Percentiles rank a stretch among this genome's conserved stretches.
Conservation (phyloP, 2,113 vertebrate genomes). For the Myotis lucifugus region DNA sequence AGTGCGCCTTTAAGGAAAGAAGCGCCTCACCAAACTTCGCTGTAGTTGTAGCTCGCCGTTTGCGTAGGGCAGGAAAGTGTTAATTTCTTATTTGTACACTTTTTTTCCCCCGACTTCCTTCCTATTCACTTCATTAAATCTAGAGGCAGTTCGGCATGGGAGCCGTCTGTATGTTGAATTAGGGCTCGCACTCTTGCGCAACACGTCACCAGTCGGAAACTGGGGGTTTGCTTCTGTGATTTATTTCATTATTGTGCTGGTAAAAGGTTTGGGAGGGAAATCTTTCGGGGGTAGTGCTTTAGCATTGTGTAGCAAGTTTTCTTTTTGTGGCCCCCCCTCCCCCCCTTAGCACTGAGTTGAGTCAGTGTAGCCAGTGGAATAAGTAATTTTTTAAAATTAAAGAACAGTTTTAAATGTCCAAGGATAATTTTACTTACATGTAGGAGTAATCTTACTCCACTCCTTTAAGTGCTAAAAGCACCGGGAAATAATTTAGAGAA, state of each 20-base stretch:
- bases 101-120: slow-evolving; percentile 81
- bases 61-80: slow-evolving; percentile 75
- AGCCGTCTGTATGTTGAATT: slow-evolving; percentile 83
- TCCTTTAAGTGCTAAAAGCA: slow-evolving; percentile 73
- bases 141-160: slow-evolving; percentile 81
- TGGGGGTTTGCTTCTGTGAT: slow-evolving; percentile 83
- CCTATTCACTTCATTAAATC: slow-evolving; percentile 83
- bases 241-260: slow-evolving; percentile 78
- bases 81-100: slow-evolving; percentile 81
- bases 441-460: slow-evolving; percentile 58
- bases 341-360: slow-evolving; percentile 64
- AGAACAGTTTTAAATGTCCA: slow-evolving; percentile 60
- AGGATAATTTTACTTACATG: slow-evolving; percentile 59
- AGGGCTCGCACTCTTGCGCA: slow-evolving; percentile 77
- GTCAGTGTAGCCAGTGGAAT: slow-evolving; percentile 68
- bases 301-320: slow-evolving; percentile 76
- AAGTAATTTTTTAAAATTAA: slow-evolving; percentile 57
- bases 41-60: slow-evolving; percentile 61
- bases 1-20: slow-evolving; percentile 70
- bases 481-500: slow-evolving; percentile 56
- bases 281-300: slow-evolving; percentile 76
- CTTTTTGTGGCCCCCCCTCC: neutral
- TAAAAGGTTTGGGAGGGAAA: slow-evolving; percentile 83
- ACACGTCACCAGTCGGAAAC: slow-evolving; percentile 81
- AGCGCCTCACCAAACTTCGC: slow-evolving; percentile 64